These are phyloP conservation scores for Branchinecta lynchi DNA, from an alignment of 1,140 invertebrate species.

Conservation along the genomic window DNA sequence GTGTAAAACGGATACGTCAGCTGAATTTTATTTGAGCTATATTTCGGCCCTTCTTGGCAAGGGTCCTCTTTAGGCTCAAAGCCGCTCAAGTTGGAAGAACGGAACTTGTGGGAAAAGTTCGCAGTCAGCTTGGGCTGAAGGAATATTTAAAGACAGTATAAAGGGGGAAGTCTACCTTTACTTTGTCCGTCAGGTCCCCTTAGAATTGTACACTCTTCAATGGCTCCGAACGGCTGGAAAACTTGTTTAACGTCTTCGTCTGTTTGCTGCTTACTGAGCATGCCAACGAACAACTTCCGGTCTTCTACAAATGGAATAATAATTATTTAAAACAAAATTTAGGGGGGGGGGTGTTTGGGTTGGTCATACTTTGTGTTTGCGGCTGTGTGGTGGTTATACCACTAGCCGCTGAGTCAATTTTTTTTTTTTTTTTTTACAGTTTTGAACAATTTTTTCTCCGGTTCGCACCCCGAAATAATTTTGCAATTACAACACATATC, in stretches of 20 bases:
- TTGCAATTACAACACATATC: too few relatives aligned
- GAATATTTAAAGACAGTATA: too few relatives aligned
- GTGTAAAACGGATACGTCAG: too few relatives aligned
- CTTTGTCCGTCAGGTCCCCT: constrained; percentile 88
- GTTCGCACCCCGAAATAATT: too few relatives aligned
- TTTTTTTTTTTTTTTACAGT: constrained; percentile 6
- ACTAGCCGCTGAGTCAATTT: neutral
- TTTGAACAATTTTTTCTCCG: neutral
- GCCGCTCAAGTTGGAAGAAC: too few relatives aligned
- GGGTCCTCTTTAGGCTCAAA: too few relatives aligned
- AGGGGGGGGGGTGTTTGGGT: neutral
- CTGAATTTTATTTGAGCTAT: too few relatives aligned
- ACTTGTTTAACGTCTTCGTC: constrained; percentile 96
- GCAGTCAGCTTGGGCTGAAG: too few relatives aligned
- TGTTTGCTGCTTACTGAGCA: constrained; percentile 98
- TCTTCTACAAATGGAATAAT: constrained; percentile 44
- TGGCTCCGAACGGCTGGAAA: constrained; percentile 87
- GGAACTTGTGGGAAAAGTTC: too few relatives aligned
- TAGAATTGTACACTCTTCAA: constrained; percentile 98
- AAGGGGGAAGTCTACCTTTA: constrained; percentile 54
- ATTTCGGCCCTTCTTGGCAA: too few relatives aligned
- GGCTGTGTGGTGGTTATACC: neutral
- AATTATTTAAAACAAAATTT: constrained; percentile 14
- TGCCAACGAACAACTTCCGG: constrained; percentile 98
- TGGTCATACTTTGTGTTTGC: neutral